Conservation (phyloP, 2,797 vertebrate species). For the Poeciliopsis gracilis region DNA sequence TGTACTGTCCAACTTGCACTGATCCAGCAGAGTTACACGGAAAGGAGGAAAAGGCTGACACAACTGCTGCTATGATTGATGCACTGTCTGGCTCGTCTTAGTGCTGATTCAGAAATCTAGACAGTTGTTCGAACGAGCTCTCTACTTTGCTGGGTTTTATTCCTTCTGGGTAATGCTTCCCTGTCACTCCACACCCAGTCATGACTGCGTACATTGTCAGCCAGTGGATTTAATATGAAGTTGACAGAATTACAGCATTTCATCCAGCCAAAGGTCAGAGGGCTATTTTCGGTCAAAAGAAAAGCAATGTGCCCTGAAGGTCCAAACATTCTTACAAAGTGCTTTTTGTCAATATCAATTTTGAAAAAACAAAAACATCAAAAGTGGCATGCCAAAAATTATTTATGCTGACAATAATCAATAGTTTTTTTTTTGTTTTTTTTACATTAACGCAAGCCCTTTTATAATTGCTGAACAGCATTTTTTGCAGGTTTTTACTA, state of each 20-base stretch:
- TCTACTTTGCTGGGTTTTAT: constrained; percentile 56
- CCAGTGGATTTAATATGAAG: constrained; percentile 36
- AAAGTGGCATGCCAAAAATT: background rate
- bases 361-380: background rate
- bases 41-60: constrained; percentile 60
- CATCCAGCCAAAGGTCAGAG: constrained; percentile 1
- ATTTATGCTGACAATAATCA: background rate
- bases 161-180: constrained; percentile 48
- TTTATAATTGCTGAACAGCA: background rate
- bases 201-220: constrained; percentile 33
- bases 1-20: constrained; percentile 44
- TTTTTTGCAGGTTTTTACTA: background rate
- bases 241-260: constrained; percentile 22
- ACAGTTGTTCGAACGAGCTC: constrained; percentile 51
- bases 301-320: constrained; percentile 4
- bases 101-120: constrained; percentile 63
- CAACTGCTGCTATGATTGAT: constrained; percentile 62
- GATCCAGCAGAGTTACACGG: constrained; percentile 43
- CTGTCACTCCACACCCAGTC: constrained; percentile 54
- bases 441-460: background rate
- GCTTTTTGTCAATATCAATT: background rate
- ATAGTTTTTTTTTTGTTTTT: background rate
- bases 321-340: background rate
- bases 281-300: constrained; percentile 10
- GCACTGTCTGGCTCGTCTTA: constrained; percentile 49